Percentiles rank a stretch among this genome's conserved stretches.
These are phyloP conservation scores for Anthrax anthrax DNA, from an alignment of 2,888 invertebrate species.

Conservation along the genomic window DNA sequence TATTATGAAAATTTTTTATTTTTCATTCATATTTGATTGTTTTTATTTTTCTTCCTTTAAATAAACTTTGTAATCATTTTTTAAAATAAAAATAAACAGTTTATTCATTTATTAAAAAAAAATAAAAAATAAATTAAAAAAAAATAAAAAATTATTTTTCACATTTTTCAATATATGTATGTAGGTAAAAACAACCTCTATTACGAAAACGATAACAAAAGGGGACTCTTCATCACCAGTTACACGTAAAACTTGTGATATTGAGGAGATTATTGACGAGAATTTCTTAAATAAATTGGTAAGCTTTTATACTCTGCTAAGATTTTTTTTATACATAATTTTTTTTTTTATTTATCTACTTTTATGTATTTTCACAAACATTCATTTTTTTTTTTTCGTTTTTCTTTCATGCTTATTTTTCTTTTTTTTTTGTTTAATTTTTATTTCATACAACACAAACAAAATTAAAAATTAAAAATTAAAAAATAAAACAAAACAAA, in stretches of 20 bases:
- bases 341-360: background rate
- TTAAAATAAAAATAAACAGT: too few relatives aligned
- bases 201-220: constrained; percentile 31
- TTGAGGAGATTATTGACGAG: constrained; percentile 67
- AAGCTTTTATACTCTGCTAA: constrained; percentile 25
- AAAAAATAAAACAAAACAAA: too few relatives aligned
- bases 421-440: background rate
- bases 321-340: too few relatives aligned
- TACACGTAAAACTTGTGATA: constrained; percentile 42
- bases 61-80: too few relatives aligned
- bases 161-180: constrained; percentile 4
- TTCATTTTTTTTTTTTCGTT: background rate
- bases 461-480: too few relatives aligned
- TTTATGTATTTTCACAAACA: too few relatives aligned
- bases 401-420: background rate
- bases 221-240: constrained; percentile 35
- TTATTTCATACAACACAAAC: background rate
- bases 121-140: too few relatives aligned
- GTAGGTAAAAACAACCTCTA: constrained; percentile 39
- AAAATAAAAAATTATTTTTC: too few relatives aligned
- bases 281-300: constrained; percentile 55
- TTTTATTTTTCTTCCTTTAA: too few relatives aligned
- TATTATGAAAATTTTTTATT: too few relatives aligned
- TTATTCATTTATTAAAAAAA: too few relatives aligned
- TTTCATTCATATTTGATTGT: too few relatives aligned